phyloP scores from a whole-genome alignment of 1,140 invertebrate genomes.

The Oryzaephilus surinamensis region DNA sequence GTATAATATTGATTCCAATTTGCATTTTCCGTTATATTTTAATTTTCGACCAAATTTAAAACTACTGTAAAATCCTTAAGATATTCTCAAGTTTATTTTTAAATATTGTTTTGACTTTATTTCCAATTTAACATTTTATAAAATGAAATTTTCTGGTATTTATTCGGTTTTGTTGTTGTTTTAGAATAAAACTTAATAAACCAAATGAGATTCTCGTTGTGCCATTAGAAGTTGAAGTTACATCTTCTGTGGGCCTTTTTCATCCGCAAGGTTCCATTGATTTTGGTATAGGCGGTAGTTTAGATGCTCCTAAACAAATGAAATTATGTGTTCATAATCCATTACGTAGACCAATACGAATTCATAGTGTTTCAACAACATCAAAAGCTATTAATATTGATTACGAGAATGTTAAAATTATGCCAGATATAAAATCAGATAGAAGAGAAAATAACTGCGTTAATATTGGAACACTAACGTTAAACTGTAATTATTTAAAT shows the following conservation, averaged over 20 bases:
- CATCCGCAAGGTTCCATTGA: conserved; percentile 67
- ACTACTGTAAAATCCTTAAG: no score
- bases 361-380: conserved; percentile 46
- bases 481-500: conserved; percentile 56
- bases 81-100: no score
- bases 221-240: conserved; percentile 81
- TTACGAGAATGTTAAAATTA: conserved; percentile 51
- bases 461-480: conserved; percentile 58
- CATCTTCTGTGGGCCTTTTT: conserved; percentile 60
- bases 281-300: conserved; percentile 67
- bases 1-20: no score
- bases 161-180: no score
- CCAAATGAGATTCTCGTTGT: conserved; percentile 60
- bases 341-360: conserved; percentile 55
- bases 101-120: no score
- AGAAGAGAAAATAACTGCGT: conserved; percentile 33
- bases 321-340: conserved; percentile 62
- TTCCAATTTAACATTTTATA: no score
- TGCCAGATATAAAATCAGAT: conserved; percentile 43
- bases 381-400: conserved; percentile 50
- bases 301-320: conserved; percentile 53
- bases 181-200: conserved; percentile 61
- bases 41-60: no score
- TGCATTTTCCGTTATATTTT: no score
- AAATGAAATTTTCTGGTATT: no score